Conservation (phyloP, 2,797 vertebrate genomes). For the Eleutherodactylus coqui region DNA sequence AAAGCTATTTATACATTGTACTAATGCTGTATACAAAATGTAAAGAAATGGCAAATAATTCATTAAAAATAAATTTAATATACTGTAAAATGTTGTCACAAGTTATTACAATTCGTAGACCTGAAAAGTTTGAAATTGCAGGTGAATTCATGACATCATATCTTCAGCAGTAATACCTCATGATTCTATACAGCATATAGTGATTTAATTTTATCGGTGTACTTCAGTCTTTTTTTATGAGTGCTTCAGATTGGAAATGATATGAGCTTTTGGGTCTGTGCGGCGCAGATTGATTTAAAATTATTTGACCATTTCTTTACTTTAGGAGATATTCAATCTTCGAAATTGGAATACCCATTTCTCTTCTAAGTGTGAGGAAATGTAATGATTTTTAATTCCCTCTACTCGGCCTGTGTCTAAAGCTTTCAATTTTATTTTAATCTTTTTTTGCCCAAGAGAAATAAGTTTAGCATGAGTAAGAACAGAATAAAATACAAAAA, state of each 20-base stretch:
- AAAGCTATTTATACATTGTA: too few species aligned
- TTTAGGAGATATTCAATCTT: conserved; percentile 65
- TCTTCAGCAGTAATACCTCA: conserved; percentile 48
- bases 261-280: conserved; percentile 58
- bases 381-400: conserved; percentile 60
- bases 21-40: too few species aligned
- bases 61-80: too few species aligned
- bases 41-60: too few species aligned
- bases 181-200: conserved; percentile 46
- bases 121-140: conserved; percentile 58
- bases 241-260: conserved; percentile 62
- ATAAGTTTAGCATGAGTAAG: conserved; percentile 28
- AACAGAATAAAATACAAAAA: conserved; percentile 32
- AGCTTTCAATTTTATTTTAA: conserved; percentile 53
- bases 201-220: conserved; percentile 69
- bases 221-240: conserved; percentile 65
- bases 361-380: conserved; percentile 45
- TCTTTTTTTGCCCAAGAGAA: conserved; percentile 36
- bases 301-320: conserved; percentile 67
- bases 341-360: conserved; percentile 62
- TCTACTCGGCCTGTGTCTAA: conserved; percentile 53
- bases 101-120: neutral
- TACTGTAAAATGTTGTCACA: neutral
- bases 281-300: conserved; percentile 64
- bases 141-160: conserved; percentile 62